phyloP scores from a whole-genome alignment of 2,113 vertebrate species.

The Gallinago paraguaiae region DNA sequence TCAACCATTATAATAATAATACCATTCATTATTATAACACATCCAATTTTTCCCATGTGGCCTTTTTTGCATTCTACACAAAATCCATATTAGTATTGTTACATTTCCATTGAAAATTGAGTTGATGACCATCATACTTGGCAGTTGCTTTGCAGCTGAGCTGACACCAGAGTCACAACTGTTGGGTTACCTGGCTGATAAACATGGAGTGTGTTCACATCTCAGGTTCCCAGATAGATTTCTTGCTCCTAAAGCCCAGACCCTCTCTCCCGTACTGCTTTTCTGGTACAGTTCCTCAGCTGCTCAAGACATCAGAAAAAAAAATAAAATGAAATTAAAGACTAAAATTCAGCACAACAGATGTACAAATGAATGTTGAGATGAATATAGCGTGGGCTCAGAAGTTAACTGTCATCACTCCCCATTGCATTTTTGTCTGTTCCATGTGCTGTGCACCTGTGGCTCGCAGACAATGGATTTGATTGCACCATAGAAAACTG shows the following conservation, averaged over 20 bases:
- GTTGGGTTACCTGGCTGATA: not conserved
- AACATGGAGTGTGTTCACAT: not conserved
- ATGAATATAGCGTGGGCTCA: slow-evolving; percentile 26
- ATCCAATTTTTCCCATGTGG: not conserved
- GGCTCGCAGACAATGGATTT: slow-evolving; percentile 67
- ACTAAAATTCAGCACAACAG: slow-evolving; percentile 50
- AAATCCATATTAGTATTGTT: not conserved
- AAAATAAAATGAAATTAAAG: not conserved
- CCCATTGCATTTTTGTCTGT: slow-evolving; percentile 60
- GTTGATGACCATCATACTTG: not conserved
- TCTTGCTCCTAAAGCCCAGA: not conserved
- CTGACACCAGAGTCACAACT: not conserved
- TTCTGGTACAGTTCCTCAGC: slow-evolving; percentile 12
- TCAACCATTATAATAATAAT: not conserved
- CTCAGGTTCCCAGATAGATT: not conserved
- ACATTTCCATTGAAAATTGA: not conserved
- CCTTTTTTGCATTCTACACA: not conserved
- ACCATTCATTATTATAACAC: not conserved
- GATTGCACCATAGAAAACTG: slow-evolving; percentile 55
- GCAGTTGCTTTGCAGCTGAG: not conserved
- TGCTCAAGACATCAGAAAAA: not conserved
- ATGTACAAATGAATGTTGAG: slow-evolving; percentile 54
- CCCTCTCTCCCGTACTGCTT: not conserved
- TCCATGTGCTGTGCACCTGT: slow-evolving; percentile 68
- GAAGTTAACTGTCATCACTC: slow-evolving; percentile 60